Percentiles rank a stretch among this genome's conserved stretches.
Evolutionary conservation across 2,888 invertebrate species (phyloP).

Genomic region (Rotaria magnacalcarata): DNA sequence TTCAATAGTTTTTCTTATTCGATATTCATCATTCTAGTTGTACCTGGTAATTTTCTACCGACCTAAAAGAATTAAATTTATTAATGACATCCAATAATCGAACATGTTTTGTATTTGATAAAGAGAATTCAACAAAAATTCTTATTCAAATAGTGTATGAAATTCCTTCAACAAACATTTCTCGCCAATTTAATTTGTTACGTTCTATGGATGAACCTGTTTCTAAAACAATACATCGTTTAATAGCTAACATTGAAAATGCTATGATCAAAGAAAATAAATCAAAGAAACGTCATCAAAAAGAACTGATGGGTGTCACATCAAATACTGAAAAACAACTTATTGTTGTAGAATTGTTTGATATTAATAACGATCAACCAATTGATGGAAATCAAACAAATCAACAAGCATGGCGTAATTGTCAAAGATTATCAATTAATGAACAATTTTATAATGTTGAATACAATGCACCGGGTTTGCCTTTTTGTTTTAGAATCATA

Average conservation of each 20-base stretch:
- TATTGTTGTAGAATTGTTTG: neutral
- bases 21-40: neutral
- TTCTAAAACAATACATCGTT: neutral
- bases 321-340: neutral
- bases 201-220: neutral
- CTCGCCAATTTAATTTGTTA: neutral
- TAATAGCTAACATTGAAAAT: neutral
- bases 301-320: neutral
- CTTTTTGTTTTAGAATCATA: neutral
- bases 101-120: slow-evolving; percentile 17
- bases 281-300: neutral
- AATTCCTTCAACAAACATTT: neutral
- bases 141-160: neutral
- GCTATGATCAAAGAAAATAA: neutral
- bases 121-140: neutral
- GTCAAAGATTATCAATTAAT: neutral
- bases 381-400: neutral
- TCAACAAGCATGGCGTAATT: neutral
- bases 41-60: neutral
- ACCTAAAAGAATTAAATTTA: neutral
- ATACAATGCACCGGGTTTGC: neutral
- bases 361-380: neutral
- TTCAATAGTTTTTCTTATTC: neutral
- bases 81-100: neutral
- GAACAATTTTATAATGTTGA: neutral